These are phyloP conservation scores for Mactromeris polynyma DNA, from an alignment of 2,888 invertebrate species.

Conservation along the genomic window DNA sequence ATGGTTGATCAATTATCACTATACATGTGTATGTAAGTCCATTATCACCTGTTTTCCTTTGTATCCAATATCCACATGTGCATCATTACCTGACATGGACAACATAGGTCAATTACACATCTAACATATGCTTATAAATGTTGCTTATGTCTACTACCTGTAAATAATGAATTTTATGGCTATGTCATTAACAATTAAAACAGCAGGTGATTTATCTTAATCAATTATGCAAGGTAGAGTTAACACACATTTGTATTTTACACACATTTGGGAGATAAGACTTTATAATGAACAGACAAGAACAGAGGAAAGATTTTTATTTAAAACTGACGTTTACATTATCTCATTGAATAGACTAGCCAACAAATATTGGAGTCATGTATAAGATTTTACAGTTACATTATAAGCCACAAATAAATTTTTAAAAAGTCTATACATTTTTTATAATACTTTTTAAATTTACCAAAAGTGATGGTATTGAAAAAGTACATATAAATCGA, in stretches of 20 bases:
- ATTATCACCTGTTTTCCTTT: background rate
- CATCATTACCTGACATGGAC: background rate
- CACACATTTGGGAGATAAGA: background rate
- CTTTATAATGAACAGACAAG: background rate
- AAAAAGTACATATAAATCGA: too few relatives aligned
- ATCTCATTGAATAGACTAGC: too few relatives aligned
- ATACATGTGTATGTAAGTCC: background rate
- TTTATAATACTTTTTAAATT: too few relatives aligned
- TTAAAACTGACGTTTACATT: background rate
- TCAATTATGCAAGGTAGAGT: background rate
- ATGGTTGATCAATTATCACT: background rate
- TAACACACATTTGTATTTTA: background rate
- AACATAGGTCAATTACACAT: background rate
- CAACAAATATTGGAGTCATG: too few relatives aligned
- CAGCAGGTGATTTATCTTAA: conserved; percentile 6
- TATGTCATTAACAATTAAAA: background rate
- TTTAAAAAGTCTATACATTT: too few relatives aligned
- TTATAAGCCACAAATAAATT: too few relatives aligned
- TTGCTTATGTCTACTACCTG: background rate
- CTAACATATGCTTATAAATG: background rate
- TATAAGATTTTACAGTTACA: too few relatives aligned
- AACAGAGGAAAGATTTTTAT: background rate
- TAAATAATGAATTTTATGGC: background rate
- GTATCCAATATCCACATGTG: background rate
- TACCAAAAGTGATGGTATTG: too few relatives aligned